Conservation (phyloP, 1,140 invertebrate species). For the Drosophila murphyi region DNA sequence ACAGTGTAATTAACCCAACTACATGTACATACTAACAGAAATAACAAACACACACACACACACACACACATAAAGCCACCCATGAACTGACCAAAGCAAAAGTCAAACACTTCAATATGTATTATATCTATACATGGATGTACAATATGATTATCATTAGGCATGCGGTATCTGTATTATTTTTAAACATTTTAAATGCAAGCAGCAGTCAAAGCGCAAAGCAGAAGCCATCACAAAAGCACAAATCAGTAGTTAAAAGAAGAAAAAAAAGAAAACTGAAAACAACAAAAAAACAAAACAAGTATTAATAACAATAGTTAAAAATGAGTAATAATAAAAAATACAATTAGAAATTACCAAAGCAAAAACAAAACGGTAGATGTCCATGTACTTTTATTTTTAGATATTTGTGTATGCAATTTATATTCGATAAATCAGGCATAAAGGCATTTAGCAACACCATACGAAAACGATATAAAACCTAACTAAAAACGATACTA, state of each 20-base stretch:
- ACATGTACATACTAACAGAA: slow-evolving; percentile 68
- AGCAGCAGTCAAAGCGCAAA: slow-evolving; percentile 61
- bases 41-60: slow-evolving; percentile 14
- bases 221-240: slow-evolving; percentile 77
- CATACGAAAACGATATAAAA: slow-evolving; percentile 32
- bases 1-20: slow-evolving; percentile 37
- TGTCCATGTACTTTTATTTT: slow-evolving; percentile 76
- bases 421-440: slow-evolving; percentile 77
- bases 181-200: slow-evolving; percentile 59
- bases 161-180: slow-evolving; percentile 29
- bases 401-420: slow-evolving; percentile 82
- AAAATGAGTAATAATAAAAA: slow-evolving; percentile 12
- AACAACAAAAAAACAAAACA: slow-evolving; percentile 25
- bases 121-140: slow-evolving; percentile 41
- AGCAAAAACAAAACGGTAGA: slow-evolving; percentile 39
- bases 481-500: slow-evolving; percentile 24
- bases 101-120: slow-evolving; percentile 49
- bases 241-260: slow-evolving; percentile 71
- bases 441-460: slow-evolving; percentile 74
- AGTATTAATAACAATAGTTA: slow-evolving; percentile 49
- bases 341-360: slow-evolving; percentile 33
- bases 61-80: slow-evolving; percentile 27
- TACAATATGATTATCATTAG: slow-evolving; percentile 22
- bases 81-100: slow-evolving; percentile 72
- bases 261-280: background rate